Conservation (phyloP, 2,888 invertebrate species). For the Baronia brevicornis region DNA sequence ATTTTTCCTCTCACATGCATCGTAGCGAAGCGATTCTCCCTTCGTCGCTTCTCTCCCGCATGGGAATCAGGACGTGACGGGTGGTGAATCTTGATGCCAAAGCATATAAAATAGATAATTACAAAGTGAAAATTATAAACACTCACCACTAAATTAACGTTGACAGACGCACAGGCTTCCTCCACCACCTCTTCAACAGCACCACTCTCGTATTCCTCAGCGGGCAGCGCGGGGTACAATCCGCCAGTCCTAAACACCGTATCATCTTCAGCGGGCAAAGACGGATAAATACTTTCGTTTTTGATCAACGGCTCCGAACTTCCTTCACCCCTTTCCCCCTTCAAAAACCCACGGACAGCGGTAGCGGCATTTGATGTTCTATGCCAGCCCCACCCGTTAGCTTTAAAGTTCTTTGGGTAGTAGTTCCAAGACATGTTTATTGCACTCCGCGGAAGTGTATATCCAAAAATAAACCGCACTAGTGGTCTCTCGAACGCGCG, state of each 20-base stretch:
- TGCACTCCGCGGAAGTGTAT: too few species aligned
- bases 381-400: constrained; percentile 70
- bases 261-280: constrained; percentile 53
- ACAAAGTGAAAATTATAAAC: too few species aligned
- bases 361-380: constrained; percentile 40
- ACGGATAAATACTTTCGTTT: constrained; percentile 52
- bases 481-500: constrained; percentile 20
- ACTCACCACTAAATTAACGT: constrained; percentile 64
- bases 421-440: constrained; percentile 36
- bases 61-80: too few species aligned
- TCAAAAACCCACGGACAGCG: constrained; percentile 55
- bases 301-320: constrained; percentile 41
- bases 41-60: too few species aligned
- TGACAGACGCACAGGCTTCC: constrained; percentile 55
- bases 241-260: constrained; percentile 42
- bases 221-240: constrained; percentile 60
- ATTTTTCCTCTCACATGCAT: too few species aligned
- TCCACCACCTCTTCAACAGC: constrained; percentile 63
- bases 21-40: too few species aligned
- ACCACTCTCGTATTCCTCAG: constrained; percentile 62
- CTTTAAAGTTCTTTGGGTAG: constrained; percentile 65
- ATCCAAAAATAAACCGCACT: constrained; percentile 29
- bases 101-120: too few species aligned
- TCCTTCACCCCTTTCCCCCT: constrained; percentile 43
- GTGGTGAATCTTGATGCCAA: too few species aligned